Evolutionary conservation across 2,797 vertebrate species (phyloP).

Genomic region (Gallinago nigripennis): DNA sequence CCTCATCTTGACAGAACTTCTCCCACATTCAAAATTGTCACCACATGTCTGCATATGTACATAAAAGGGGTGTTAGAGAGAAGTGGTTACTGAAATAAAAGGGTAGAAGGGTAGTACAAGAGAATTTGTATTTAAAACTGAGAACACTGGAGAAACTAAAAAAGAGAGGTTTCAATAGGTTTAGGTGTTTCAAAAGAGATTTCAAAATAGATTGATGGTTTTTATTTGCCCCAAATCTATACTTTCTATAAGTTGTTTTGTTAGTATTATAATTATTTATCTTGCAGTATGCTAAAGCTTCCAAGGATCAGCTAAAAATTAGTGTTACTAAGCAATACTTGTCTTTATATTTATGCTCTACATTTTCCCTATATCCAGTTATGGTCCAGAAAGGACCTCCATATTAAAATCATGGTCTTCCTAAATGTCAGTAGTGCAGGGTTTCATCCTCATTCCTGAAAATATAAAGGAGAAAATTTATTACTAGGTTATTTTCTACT

Average conservation of each 20-base stretch:
- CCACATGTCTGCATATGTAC: neutral
- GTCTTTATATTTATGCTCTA: neutral
- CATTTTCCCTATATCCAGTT: neutral
- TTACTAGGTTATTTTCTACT: neutral
- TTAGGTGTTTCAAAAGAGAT: neutral
- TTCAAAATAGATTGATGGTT: neutral
- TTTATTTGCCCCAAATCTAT: neutral
- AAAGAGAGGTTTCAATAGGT: rapidly evolving
- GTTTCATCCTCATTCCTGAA: neutral
- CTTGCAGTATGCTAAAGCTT: neutral
- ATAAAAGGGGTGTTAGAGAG: neutral
- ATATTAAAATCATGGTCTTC: neutral
- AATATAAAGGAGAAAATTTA: neutral
- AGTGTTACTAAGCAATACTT: neutral
- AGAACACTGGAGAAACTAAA: neutral
- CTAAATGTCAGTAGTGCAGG: neutral
- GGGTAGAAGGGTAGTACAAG: neutral
- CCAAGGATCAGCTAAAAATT: neutral
- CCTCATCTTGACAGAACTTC: neutral
- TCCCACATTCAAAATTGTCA: neutral
- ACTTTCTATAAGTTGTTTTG: neutral
- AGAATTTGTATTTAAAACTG: neutral
- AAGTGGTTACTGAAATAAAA: neutral
- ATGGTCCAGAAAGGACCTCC: neutral
- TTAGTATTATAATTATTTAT: neutral